Evolutionary conservation across 2,888 invertebrate species (phyloP).

Genomic region (Agrochola lota): DNA sequence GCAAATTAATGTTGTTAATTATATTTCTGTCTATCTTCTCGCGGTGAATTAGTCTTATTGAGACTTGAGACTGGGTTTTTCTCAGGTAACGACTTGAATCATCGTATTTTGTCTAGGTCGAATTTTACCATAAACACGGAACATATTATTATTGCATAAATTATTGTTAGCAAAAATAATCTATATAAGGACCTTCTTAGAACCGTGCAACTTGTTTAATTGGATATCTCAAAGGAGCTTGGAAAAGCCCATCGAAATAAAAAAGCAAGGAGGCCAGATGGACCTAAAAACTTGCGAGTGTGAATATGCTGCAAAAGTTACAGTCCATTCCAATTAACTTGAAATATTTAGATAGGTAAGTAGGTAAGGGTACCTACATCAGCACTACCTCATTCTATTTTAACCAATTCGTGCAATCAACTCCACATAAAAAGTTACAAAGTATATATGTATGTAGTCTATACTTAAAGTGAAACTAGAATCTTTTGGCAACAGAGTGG

Average conservation of each 20-base stretch:
- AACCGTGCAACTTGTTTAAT: not conserved
- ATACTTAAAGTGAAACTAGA: no score
- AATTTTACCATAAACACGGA: not conserved
- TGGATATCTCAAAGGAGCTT: not conserved
- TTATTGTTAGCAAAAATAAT: not conserved
- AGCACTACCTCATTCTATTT: no score
- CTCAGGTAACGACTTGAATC: not conserved
- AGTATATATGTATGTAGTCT: no score
- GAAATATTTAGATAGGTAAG: no score
- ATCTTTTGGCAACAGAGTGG: no score
- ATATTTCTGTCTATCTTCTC: slow-evolving; percentile 16
- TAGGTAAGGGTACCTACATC: no score
- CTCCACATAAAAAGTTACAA: no score
- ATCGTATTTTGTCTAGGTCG: not conserved
- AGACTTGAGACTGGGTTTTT: not conserved
- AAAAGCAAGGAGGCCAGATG: not conserved
- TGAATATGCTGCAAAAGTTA: not conserved
- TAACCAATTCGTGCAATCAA: no score
- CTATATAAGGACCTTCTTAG: not conserved
- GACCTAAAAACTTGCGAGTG: not conserved
- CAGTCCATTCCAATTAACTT: not conserved
- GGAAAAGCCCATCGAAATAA: not conserved
- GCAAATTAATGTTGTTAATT: slow-evolving; percentile 46
- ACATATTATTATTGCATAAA: not conserved
- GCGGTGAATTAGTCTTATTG: slow-evolving; percentile 1